These are phyloP conservation scores for Urosaurus nigricauda DNA, from an alignment of 2,797 vertebrate species.

Conservation along the genomic window DNA sequence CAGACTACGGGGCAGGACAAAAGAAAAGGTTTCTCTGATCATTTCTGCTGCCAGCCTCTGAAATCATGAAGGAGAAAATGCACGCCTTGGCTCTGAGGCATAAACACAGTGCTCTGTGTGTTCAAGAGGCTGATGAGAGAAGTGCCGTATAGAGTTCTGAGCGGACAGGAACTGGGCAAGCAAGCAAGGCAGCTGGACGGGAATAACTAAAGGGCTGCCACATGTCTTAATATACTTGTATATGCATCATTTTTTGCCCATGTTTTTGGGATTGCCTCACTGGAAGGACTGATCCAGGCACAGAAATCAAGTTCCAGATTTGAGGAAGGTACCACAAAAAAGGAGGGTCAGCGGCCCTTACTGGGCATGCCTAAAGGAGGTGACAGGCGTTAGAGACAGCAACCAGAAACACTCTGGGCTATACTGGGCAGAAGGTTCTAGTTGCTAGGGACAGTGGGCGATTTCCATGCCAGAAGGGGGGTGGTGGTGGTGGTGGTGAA, in stretches of 20 bases:
- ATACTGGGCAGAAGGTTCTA: no score
- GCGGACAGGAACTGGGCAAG: conserved; percentile 16
- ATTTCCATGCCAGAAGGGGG: no score
- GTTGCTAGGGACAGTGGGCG: no score
- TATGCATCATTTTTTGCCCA: neutral
- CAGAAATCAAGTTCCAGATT: no score
- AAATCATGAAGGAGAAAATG: neutral
- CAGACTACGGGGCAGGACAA: neutral
- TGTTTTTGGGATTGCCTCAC: neutral
- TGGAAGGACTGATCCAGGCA: neutral
- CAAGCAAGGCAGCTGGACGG: neutral
- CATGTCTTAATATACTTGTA: no score
- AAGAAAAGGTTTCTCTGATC: neutral
- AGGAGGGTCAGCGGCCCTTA: no score
- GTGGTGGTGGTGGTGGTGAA: no score
- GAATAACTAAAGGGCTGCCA: neutral
- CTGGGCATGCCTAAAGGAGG: no score
- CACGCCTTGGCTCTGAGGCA: conserved; percentile 12
- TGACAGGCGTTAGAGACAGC: no score
- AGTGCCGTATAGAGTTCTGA: fast-evolving
- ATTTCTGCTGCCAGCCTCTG: neutral
- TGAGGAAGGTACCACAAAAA: no score
- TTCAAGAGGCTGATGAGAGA: neutral
- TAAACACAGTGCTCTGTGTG: neutral
- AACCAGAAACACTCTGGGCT: no score